A percentile compares a stretch with the other conserved stretches of the same genome.
Evolutionary conservation across 2,888 invertebrate species (phyloP).

Genomic region (Aphidoletes aphidimyza): DNA sequence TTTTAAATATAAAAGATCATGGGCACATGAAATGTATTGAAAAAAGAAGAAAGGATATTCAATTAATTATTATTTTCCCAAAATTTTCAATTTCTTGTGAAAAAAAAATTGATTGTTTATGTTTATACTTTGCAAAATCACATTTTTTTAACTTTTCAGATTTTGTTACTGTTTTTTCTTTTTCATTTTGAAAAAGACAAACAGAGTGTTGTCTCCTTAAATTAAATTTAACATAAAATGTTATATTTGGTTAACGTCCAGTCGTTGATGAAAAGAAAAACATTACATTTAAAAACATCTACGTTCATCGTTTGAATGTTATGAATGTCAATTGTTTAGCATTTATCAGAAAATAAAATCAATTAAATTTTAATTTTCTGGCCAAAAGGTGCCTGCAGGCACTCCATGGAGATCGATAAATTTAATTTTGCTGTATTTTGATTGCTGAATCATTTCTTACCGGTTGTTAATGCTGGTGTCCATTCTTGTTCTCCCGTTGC

Average conservation of each 20-base stretch:
- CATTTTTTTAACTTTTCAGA: too few relatives aligned
- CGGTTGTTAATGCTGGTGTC: conserved; percentile 95
- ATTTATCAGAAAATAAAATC: background rate
- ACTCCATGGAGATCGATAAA: too few relatives aligned
- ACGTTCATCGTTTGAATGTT: too few relatives aligned
- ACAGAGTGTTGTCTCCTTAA: too few relatives aligned
- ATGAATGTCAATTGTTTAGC: background rate
- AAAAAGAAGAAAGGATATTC: conserved; percentile 48
- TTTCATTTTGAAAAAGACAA: too few relatives aligned
- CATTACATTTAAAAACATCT: too few relatives aligned
- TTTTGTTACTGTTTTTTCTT: too few relatives aligned
- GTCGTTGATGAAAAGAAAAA: too few relatives aligned
- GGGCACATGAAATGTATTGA: conserved; percentile 27
- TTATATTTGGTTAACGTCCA: too few relatives aligned
- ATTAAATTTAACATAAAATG: too few relatives aligned
- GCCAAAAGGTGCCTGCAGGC: too few relatives aligned
- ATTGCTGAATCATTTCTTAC: conserved; percentile 67
- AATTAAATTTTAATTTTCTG: background rate
- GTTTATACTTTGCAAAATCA: background rate
- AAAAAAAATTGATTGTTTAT: background rate
- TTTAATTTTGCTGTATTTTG: background rate
- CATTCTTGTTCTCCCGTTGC: conserved; percentile 97
- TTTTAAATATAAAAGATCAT: background rate
- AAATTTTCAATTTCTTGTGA: background rate
- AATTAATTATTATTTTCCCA: conserved; percentile 7